Evolutionary conservation across 1,140 invertebrate genomes (phyloP), one percentile per base, ranked within the genome.

Genomic region (Drosophila pandora): DNA sequence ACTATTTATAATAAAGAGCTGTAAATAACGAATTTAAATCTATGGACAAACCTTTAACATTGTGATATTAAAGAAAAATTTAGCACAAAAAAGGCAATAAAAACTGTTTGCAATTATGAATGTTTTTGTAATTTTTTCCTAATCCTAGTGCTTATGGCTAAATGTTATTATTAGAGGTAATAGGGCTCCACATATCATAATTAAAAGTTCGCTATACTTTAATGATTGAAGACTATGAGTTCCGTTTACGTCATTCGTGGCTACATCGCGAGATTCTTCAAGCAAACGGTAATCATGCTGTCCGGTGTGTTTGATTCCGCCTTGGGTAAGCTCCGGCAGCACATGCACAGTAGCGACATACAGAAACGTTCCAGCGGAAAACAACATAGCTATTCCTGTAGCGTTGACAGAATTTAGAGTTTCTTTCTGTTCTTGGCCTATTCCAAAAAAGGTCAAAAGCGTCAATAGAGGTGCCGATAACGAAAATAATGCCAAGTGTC

Each of bases 341-440:
- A 99, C 98, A 92, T 99, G 99, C 2, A 99, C 98, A 2, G 99
- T 99, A 0, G 99, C 97, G 5, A 99, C 99, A 90, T 99, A 99
- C 6, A 99, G 93, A 93, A 99, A 99, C 47, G 99, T 99, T 2
- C 99, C 99, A 1, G 98, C 99, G 71, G 98, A 99, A 92, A 99
- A 99, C 17, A 99, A 92, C 98, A 99, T 99, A 12, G 98, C 98
- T 43, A 99, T 95, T 45, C 94, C 94, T 13, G 94, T 99, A 2
- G 97, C 97, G 92, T 98, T 98, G 8, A 98, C 94, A 25, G 95
- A 96, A 74, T 95, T 96, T 2, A 98, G 87, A 0, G 93, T 94
- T 76, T 95, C 94, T 73, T 95, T 94, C 78, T 94, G 94, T 90
- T 98, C 97, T 92, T 97, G 96, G 34, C 96, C 97, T 62, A 99